Conservation (phyloP, 2,888 invertebrate species). For the Pheosia tremula region DNA sequence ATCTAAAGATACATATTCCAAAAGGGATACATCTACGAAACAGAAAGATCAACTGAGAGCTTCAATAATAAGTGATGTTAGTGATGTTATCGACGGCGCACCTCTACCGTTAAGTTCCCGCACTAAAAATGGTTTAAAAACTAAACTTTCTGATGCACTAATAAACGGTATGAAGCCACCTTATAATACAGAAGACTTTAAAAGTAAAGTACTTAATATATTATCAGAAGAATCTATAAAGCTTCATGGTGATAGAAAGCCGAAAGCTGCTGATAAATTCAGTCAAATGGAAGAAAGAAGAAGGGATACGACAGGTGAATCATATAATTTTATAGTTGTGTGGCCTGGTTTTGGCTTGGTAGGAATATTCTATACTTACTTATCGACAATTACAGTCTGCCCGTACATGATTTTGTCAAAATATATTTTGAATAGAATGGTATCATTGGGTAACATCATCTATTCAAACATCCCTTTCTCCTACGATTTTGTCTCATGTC, state of each 20-base stretch:
- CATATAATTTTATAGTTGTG: neutral
- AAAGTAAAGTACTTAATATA: constrained; percentile 30
- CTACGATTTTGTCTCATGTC: no score
- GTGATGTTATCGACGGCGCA: neutral
- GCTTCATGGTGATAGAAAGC: neutral
- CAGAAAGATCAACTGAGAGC: neutral
- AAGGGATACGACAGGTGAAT: neutral
- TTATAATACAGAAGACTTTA: constrained; percentile 16
- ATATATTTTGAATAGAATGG: no score
- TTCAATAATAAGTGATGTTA: constrained; percentile 8
- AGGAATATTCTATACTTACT: no score
- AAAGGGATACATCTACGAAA: neutral
- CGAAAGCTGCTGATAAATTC: neutral
- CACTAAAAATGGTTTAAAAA: neutral
- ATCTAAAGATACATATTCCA: neutral
- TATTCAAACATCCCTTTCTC: no score
- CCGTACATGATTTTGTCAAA: no score
- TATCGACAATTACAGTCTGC: no score
- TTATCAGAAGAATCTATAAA: neutral
- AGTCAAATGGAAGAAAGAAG: neutral
- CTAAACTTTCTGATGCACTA: neutral
- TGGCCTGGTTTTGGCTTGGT: neutral
- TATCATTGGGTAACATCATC: no score
- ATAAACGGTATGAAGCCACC: neutral
- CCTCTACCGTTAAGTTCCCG: neutral